Evolutionary conservation across 2,113 vertebrate genomes (phyloP).

Genomic region (Thamnaconus septentrionalis): DNA sequence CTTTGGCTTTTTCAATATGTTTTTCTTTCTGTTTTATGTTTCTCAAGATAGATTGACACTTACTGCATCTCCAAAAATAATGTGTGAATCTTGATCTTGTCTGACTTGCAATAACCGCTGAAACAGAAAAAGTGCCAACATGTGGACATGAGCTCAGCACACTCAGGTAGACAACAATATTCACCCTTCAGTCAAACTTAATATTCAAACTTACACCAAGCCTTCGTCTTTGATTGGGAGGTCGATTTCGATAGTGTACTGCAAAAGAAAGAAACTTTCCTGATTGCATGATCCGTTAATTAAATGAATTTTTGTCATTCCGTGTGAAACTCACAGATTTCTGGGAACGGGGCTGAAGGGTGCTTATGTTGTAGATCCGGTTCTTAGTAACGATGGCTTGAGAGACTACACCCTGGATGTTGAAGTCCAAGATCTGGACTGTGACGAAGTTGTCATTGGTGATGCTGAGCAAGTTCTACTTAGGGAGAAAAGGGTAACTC

Average conservation of each 20-base stretch:
- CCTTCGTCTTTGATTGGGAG: constrained; percentile 57
- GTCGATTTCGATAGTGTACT: constrained; percentile 51
- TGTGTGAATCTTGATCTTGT: constrained; percentile 80
- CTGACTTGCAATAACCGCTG: constrained; percentile 83
- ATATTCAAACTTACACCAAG: constrained; percentile 62
- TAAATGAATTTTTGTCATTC: neutral
- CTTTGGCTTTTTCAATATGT: too few species aligned
- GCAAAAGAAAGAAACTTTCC: constrained; percentile 5
- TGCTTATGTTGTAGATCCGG: constrained; percentile 65
- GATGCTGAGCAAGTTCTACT: constrained; percentile 82
- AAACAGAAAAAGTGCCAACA: constrained; percentile 31
- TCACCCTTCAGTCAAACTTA: neutral
- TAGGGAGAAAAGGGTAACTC: constrained; percentile 13
- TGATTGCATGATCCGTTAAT: neutral
- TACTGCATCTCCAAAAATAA: constrained; percentile 86
- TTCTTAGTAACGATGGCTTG: constrained; percentile 72
- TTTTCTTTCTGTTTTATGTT: too few species aligned
- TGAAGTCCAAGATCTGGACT: constrained; percentile 70
- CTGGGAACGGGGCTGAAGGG: constrained; percentile 66
- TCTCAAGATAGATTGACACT: constrained; percentile 60
- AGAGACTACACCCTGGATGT: constrained; percentile 76
- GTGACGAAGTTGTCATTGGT: constrained; percentile 84
- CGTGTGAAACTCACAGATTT: constrained; percentile 70
- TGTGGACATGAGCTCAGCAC: neutral
- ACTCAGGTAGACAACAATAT: neutral